Conservation (phyloP, 2,113 vertebrate genomes). For the Phyllostomus hastatus region DNA sequence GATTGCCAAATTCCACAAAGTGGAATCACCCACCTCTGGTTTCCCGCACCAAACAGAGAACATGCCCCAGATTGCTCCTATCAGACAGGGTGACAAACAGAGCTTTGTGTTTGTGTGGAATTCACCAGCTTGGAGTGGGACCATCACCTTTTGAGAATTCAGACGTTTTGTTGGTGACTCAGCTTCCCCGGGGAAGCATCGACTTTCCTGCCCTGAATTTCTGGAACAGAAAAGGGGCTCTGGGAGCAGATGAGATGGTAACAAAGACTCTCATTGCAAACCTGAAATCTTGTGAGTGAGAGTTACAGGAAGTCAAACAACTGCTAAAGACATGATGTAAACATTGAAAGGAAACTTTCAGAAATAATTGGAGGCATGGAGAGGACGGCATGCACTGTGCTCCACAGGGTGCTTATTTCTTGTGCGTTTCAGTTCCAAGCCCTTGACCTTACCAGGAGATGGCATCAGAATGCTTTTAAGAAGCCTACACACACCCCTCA, state of each 20-base stretch:
- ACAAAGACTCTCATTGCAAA: background rate
- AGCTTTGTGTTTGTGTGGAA: slow-evolving; percentile 28
- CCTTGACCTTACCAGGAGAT: background rate
- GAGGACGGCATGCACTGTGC: background rate
- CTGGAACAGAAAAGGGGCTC: background rate
- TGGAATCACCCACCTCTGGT: background rate
- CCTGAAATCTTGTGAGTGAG: background rate
- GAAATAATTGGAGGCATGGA: background rate
- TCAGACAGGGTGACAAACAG: background rate
- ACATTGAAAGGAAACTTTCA: background rate
- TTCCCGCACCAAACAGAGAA: slow-evolving; percentile 49
- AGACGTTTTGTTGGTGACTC: background rate
- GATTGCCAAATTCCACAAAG: slow-evolving; percentile 38
- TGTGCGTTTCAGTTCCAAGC: background rate
- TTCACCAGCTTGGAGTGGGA: background rate
- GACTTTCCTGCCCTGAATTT: background rate
- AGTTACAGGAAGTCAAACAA: background rate
- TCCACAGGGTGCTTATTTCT: background rate
- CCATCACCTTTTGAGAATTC: background rate
- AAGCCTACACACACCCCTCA: background rate
- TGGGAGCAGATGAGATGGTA: background rate
- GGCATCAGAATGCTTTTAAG: background rate
- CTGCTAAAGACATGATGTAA: background rate
- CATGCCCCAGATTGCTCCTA: background rate
- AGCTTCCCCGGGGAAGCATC: background rate